These are phyloP conservation scores for Tineola bisselliella DNA, from an alignment of 2,888 invertebrate species.

Conservation along the genomic window DNA sequence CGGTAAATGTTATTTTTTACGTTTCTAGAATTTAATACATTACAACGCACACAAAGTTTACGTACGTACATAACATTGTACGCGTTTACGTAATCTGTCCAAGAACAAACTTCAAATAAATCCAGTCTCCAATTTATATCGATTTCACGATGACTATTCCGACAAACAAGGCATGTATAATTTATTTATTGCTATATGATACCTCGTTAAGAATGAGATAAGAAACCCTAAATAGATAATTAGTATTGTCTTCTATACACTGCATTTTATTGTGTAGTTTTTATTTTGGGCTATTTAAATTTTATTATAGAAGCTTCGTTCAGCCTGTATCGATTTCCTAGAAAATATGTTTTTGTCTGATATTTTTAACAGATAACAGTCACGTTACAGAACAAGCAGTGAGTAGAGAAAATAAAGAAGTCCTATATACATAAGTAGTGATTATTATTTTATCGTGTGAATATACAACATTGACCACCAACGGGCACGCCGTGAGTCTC, in stretches of 20 bases:
- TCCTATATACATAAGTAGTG: too few species aligned
- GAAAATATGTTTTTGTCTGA: neutral
- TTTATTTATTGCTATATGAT: constrained; percentile 55
- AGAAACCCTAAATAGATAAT: constrained; percentile 59
- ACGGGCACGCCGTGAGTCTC: neutral
- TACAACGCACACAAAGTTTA: too few species aligned
- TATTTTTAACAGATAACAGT: neutral
- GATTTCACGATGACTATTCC: constrained; percentile 21
- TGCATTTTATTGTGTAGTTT: neutral
- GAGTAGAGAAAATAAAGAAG: too few species aligned
- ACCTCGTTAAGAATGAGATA: constrained; percentile 54
- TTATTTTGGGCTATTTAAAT: neutral
- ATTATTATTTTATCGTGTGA: neutral
- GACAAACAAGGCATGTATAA: constrained; percentile 43
- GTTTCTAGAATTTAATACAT: too few species aligned
- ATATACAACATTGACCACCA: neutral
- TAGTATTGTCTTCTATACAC: constrained; percentile 46
- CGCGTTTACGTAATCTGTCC: constrained; percentile 21
- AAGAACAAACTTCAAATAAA: constrained; percentile 35
- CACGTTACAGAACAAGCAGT: too few species aligned
- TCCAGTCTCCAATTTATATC: constrained; percentile 39
- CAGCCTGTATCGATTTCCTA: neutral
- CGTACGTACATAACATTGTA: too few species aligned
- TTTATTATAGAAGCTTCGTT: neutral
- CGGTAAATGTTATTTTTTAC: too few species aligned